phyloP scores from a whole-genome alignment of 2,888 invertebrate species.

The Polyommatus iphigenia region DNA sequence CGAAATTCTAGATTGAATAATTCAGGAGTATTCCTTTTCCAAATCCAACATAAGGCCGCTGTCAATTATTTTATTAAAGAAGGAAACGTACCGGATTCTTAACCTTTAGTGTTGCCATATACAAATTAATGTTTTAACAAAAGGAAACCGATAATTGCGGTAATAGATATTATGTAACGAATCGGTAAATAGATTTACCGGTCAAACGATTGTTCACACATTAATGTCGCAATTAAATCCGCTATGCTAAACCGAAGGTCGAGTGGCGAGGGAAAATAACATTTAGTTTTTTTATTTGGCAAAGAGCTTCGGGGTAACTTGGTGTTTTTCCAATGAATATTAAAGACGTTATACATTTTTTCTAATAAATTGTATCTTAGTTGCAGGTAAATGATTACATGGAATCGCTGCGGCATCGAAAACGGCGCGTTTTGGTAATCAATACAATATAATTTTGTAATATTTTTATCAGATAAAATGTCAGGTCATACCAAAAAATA shows the following conservation, averaged over 20 bases:
- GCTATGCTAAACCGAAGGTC: slow-evolving; percentile 22
- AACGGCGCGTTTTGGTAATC: neutral
- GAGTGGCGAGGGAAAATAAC: neutral
- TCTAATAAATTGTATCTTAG: neutral
- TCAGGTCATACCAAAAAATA: too few species aligned
- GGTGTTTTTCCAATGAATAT: neutral
- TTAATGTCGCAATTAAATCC: slow-evolving; percentile 31
- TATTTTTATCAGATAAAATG: too few species aligned
- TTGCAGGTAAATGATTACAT: slow-evolving; percentile 21
- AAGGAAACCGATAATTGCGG: slow-evolving; percentile 40
- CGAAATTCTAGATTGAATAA: neutral
- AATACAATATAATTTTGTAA: too few species aligned
- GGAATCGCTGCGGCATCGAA: neutral
- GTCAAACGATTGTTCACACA: slow-evolving; percentile 26
- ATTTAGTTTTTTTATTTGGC: neutral
- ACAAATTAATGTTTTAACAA: slow-evolving; percentile 38
- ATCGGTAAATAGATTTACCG: slow-evolving; percentile 38
- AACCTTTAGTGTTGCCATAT: slow-evolving; percentile 41
- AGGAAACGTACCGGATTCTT: slow-evolving; percentile 43
- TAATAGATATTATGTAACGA: slow-evolving; percentile 39
- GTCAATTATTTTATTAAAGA: slow-evolving; percentile 39
- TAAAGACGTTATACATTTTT: neutral
- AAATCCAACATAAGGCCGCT: neutral
- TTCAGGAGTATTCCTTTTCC: neutral
- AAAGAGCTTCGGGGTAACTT: neutral